Evolutionary conservation across 2,113 vertebrate species (phyloP), one percentile per base, ranked within the genome.

Genomic region (Elanoides forficatus): DNA sequence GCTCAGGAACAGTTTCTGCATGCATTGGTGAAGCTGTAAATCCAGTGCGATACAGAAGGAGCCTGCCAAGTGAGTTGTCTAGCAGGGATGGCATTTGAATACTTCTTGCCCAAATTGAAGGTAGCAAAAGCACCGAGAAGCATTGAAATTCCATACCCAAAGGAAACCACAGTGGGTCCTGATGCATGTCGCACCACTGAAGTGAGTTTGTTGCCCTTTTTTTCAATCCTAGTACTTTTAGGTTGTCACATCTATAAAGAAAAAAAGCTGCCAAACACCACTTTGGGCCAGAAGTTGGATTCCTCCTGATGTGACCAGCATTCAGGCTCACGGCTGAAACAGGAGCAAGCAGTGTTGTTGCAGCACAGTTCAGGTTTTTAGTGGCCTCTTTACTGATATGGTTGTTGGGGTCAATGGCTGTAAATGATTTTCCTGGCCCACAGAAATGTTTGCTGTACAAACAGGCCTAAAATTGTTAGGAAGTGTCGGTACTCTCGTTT

Each of bases 171-270:
- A 6, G 23, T 4, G 45, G 36, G 32, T 58, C 76, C 76, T 8
- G 38, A 1, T 18, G 62, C 4, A 0, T 8, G 6, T 8, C 7
- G 6, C 56, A 3, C 10, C 23, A 0, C 62, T 29, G 3, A 16
- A 30, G 13, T 3, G 26, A 14, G 25, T 29, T 45, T 40, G 15
- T 30, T 23, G 34, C n/a, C 13, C 10, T 5, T 20, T 47, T 72
- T 36, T 15, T 45, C 26, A 43, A 19, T 19, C 52, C 6, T 12
- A 4, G 7, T 8, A 4, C 23, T 38, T 76, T 34, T 17, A 45
- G 21, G 22, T 32, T 27, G 11, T 36, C 10, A 0, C 30, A 8
- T 38, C 40, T n/a, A 3, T 40, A 40, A 47, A 48, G 25, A n/a
- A 60, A 71, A 53, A 42, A 73, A 50, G 8, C 47, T 63, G 17